Evolutionary conservation across 2,797 vertebrate species (phyloP).

Genomic region (Falco biarmicus): DNA sequence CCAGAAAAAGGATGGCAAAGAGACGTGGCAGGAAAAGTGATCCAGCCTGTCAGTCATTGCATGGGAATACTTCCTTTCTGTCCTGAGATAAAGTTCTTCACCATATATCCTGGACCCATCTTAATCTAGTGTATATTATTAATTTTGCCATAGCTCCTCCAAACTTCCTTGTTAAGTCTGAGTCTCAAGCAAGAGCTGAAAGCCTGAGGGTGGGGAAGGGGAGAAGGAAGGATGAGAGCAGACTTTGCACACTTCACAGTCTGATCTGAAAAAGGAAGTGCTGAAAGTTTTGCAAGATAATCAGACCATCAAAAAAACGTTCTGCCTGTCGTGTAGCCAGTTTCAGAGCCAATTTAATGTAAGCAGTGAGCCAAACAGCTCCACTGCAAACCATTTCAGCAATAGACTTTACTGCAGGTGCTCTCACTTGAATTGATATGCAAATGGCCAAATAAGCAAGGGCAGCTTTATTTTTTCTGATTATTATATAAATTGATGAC

Average conservation of each 20-base stretch:
- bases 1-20: not conserved
- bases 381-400: not conserved
- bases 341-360: not conserved
- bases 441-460: not conserved
- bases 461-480: not conserved
- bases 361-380: not conserved
- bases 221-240: not conserved
- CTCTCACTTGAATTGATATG: not conserved
- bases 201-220: not conserved
- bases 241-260: not conserved
- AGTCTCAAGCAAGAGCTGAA: slow-evolving; percentile 31
- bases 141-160: not conserved
- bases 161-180: not conserved
- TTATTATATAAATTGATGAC: not conserved
- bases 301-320: not conserved
- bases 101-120: not conserved
- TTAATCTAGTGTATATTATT: not conserved
- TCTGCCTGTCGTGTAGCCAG: not conserved
- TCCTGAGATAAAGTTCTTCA: not conserved
- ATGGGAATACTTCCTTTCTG: not conserved
- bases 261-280: slow-evolving; percentile 32
- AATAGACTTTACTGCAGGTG: not conserved
- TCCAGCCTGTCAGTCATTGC: not conserved
- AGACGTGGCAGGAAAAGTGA: not conserved
- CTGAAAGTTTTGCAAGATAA: slow-evolving; percentile 28